These are phyloP conservation scores for Meghimatium bilineatum DNA, from an alignment of 2,888 invertebrate species.

Conservation along the genomic window DNA sequence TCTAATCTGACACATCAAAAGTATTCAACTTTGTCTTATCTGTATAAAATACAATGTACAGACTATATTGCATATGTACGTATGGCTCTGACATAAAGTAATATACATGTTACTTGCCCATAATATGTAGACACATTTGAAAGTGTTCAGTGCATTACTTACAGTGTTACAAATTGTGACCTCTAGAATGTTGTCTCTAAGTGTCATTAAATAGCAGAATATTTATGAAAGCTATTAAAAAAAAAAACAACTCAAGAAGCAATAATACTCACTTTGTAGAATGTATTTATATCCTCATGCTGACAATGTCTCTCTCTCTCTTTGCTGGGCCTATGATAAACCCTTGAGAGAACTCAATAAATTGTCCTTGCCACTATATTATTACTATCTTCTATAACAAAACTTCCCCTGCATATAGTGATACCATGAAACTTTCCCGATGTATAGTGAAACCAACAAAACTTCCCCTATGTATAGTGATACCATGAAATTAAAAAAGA, in stretches of 20 bases:
- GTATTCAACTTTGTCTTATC: too few species aligned
- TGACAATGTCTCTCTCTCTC: neutral
- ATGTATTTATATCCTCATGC: neutral
- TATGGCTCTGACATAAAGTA: too few species aligned
- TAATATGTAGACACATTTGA: too few species aligned
- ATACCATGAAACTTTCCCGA: too few species aligned
- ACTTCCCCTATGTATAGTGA: too few species aligned
- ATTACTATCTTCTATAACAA: neutral
- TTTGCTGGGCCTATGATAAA: neutral
- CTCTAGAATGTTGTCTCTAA: neutral
- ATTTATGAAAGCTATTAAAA: neutral
- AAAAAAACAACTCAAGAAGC: neutral
- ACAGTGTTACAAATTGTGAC: neutral
- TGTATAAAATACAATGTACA: neutral
- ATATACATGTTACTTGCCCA: too few species aligned
- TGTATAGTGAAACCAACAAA: too few species aligned
- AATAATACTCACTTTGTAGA: constrained; percentile 3
- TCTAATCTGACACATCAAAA: too few species aligned
- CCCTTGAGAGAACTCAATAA: neutral
- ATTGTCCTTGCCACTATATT: neutral
- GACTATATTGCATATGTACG: too few species aligned
- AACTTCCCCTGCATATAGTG: neutral
- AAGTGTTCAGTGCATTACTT: neutral
- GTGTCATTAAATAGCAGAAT: neutral
- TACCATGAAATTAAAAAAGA: too few species aligned